Conservation (phyloP, 2,888 invertebrate species). For the Phytoseiulus persimilis region DNA sequence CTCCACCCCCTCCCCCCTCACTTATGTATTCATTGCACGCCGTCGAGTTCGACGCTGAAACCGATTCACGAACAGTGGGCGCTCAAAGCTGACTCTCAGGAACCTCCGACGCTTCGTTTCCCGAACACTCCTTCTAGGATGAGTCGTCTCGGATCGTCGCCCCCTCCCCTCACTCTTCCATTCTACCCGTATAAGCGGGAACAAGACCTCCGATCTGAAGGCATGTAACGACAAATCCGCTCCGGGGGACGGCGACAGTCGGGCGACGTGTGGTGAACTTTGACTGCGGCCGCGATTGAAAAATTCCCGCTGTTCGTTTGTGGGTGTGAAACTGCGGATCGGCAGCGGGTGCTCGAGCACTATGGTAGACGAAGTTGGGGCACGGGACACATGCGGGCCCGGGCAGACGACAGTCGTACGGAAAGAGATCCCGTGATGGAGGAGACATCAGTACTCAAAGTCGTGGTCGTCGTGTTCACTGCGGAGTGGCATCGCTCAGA, state of each 20-base stretch:
- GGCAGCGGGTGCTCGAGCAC: background rate
- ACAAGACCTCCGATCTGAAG: background rate
- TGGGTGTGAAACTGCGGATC: background rate
- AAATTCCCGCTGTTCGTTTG: background rate
- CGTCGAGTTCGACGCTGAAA: background rate
- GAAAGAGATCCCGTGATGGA: background rate
- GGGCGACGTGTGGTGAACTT: background rate
- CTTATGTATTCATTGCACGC: background rate
- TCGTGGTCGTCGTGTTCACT: background rate
- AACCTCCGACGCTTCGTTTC: background rate
- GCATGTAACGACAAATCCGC: too few species aligned
- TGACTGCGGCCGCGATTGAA: background rate
- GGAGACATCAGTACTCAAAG: background rate
- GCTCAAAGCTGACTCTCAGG: background rate
- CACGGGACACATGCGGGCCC: background rate
- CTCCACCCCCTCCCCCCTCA: background rate
- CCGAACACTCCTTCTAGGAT: too few species aligned
- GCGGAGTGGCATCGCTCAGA: background rate
- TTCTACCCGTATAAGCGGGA: too few species aligned
- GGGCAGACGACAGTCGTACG: background rate
- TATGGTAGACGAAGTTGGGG: too few species aligned
- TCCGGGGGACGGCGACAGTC: background rate
- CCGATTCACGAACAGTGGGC: background rate
- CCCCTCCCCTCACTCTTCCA: too few species aligned
- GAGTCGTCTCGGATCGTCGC: too few species aligned